Conservation (phyloP, 2,113 vertebrate species). For the Psilopogon haemacephalus region DNA sequence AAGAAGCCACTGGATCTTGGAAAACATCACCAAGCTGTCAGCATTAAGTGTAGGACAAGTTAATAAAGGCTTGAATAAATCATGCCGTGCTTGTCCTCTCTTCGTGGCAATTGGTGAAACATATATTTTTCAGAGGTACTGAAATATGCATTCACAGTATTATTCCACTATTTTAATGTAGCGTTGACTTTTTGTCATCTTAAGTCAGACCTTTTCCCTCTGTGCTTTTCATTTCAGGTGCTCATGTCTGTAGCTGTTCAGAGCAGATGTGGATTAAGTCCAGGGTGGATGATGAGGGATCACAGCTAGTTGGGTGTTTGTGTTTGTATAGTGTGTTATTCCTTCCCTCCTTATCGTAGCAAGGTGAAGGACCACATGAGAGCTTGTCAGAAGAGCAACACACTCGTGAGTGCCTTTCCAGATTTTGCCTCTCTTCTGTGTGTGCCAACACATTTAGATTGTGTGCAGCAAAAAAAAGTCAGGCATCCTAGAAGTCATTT, state of each 20-base stretch:
- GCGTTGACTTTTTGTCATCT: neutral
- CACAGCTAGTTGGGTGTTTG: neutral
- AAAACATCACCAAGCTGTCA: slow-evolving; percentile 31
- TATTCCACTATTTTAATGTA: neutral
- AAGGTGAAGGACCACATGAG: neutral
- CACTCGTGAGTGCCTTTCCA: fast-evolving
- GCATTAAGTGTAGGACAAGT: neutral
- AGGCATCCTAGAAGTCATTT: neutral
- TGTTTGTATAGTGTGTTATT: neutral
- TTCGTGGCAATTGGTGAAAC: neutral
- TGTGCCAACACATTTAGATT: fast-evolving
- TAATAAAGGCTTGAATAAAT: slow-evolving; percentile 17
- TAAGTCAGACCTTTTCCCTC: neutral
- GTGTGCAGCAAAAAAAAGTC: neutral
- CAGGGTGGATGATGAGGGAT: neutral
- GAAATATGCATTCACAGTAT: neutral
- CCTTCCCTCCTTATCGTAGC: neutral
- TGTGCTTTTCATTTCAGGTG: neutral
- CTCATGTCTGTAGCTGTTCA: neutral
- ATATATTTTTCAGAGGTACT: neutral
- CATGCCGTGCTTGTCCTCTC: neutral
- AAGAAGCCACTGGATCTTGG: slow-evolving; percentile 21
- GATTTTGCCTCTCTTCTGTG: neutral
- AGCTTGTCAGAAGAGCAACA: neutral
- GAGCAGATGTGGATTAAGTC: neutral